A percentile compares a stretch with the other conserved stretches of the same genome.
phyloP scores from a whole-genome alignment of 30 jellyfish, hydroid and myxozoan species.

The Haliclystus octoradiatus region DNA sequence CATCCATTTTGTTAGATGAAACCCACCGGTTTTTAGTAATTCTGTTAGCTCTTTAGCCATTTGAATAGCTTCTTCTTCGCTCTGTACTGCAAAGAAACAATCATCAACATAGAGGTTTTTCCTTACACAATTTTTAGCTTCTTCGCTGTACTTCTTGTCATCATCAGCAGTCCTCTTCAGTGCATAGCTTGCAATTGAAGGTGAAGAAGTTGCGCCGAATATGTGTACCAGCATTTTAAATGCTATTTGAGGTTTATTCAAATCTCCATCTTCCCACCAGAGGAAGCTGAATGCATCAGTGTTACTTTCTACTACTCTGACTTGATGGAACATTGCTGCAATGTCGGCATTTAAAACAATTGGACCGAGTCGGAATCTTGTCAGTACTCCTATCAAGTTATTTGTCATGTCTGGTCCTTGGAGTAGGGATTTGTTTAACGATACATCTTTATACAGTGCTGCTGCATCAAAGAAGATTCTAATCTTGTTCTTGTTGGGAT shows the following conservation, averaged over 20 bases:
- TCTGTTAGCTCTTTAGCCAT: too few species aligned
- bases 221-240: too few species aligned
- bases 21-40: too few species aligned
- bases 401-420: constrained; percentile 37
- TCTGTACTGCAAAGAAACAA: background rate
- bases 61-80: too few species aligned
- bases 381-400: constrained; percentile 17
- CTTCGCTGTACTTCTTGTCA: background rate
- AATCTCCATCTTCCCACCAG: too few species aligned
- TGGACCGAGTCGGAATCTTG: constrained; percentile 18
- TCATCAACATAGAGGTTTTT: background rate
- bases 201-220: background rate
- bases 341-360: constrained; percentile 19
- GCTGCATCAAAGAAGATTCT: constrained; percentile 20
- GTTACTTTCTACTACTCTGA: constrained; percentile 8
- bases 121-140: background rate
- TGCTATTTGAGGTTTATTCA: too few species aligned
- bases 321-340: constrained; percentile 25
- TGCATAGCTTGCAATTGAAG: background rate
- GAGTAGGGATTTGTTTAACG: constrained; percentile 12
- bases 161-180: background rate
- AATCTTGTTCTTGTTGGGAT: constrained; percentile 22
- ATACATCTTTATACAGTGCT: constrained; percentile 20
- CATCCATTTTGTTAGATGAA: constrained; percentile 15
- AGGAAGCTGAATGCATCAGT: constrained; percentile 10